Percentiles rank a stretch among this genome's conserved stretches.
Conservation (phyloP, 1,140 invertebrate species). For the Pogonomyrmex barbatus region DNA sequence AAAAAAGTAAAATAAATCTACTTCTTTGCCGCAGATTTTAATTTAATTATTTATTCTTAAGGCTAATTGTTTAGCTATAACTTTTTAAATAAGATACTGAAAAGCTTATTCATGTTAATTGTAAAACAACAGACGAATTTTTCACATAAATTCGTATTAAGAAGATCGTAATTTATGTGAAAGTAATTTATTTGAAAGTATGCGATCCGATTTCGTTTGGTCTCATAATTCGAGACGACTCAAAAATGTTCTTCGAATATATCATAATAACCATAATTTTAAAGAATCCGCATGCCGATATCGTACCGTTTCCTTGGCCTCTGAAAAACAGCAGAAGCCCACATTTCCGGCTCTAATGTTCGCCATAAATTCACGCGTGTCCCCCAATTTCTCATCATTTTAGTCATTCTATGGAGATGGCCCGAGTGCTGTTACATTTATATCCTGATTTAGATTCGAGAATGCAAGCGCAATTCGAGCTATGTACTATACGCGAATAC, state of each 20-base stretch:
- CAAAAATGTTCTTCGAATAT: slow-evolving; percentile 11
- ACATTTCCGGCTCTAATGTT: slow-evolving; percentile 41
- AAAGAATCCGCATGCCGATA: slow-evolving; percentile 45
- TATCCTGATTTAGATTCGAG: slow-evolving; percentile 30
- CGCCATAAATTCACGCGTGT: slow-evolving; percentile 29
- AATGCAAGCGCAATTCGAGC: not conserved
- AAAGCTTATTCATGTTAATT: not conserved
- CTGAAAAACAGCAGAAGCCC: slow-evolving; percentile 48
- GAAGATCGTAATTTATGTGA: slow-evolving; percentile 15
- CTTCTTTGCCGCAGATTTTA: not conserved
- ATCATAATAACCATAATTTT: slow-evolving; percentile 46
- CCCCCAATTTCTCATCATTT: slow-evolving; percentile 53
- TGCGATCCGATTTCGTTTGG: not conserved
- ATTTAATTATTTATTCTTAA: not conserved
- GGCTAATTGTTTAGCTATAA: not conserved
- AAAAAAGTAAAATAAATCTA: not conserved
- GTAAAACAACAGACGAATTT: not conserved
- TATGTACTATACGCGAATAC: not conserved
- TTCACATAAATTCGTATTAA: slow-evolving; percentile 8
- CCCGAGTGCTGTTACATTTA: slow-evolving; percentile 40
- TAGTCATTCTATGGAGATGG: slow-evolving; percentile 29
- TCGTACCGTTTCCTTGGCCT: not conserved
- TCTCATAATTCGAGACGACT: slow-evolving; percentile 13
- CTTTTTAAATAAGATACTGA: not conserved
- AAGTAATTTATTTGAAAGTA: slow-evolving; percentile 25